phyloP scores from a whole-genome alignment of 1,140 invertebrate genomes.

The Drosophila kikkawai region DNA sequence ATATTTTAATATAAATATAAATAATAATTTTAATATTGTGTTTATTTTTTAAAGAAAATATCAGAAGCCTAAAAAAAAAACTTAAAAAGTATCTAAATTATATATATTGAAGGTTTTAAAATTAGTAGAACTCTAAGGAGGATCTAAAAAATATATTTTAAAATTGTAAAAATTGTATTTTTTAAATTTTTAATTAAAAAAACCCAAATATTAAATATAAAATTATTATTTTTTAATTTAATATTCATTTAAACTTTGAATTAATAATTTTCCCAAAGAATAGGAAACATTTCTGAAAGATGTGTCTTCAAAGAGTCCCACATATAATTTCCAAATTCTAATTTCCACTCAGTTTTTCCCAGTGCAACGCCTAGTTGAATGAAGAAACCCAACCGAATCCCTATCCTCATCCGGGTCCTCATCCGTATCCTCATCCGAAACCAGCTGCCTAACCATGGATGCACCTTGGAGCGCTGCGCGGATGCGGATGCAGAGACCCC shows the following conservation, averaged over 20 bases:
- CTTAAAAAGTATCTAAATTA: background rate
- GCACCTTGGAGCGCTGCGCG: constrained; percentile 27
- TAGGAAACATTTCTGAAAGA: background rate
- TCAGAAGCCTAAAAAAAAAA: background rate
- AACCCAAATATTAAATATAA: accelerated
- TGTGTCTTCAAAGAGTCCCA: accelerated
- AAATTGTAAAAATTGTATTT: too few relatives aligned
- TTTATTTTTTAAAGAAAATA: too few relatives aligned
- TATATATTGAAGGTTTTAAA: background rate
- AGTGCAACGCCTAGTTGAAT: constrained; percentile 11
- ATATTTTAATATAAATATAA: too few relatives aligned
- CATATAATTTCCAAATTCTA: background rate
- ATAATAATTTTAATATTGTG: too few relatives aligned
- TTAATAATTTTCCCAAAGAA: background rate
- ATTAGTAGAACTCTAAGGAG: too few relatives aligned
- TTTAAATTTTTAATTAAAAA: too few relatives aligned
- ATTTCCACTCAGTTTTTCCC: background rate
- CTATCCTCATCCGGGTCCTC: constrained; percentile 1
- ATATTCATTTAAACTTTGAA: background rate
- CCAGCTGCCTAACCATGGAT: constrained; percentile 48
- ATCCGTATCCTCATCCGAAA: constrained; percentile 15
- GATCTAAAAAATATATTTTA: too few relatives aligned
- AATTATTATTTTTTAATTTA: background rate
- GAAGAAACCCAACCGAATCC: constrained; percentile 24
- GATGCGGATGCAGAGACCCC: constrained; percentile 11